Evolutionary conservation across 2,797 vertebrate genomes (phyloP), one percentile per base, ranked within the genome.

Genomic region (Ataeniobius toweri): DNA sequence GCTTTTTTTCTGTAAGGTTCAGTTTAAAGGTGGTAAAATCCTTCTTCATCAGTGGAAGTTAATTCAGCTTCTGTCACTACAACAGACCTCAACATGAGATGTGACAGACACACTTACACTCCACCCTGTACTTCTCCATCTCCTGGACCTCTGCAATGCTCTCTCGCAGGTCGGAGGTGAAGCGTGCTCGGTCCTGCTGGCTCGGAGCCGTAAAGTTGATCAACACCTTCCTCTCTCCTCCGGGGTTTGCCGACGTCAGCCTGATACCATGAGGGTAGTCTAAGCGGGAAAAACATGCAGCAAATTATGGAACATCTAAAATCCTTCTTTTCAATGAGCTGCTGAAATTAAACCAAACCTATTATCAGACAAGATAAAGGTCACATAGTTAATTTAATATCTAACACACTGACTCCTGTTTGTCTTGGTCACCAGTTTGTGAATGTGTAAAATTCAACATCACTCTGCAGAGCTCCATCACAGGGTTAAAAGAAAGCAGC

Each of bases 41-140:
- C 20, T 48, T 53, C 51, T 53, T 5, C 51, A 53, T 7, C 51
- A 53, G 5, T 53, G 5, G 3, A 22, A 20, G 51, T 53, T 53
- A 53, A 53, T 9, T 48, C 48, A 48, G 10, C 1, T 48, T 44
- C 44, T 10, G 9, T 44, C 44, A 18, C 51, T 22, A 3, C 51
- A 53, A 6, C 51, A 53, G 51, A 20, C 18, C 51, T 51, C 14
- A 1, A 31, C 24, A 16, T 10, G 22, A 7, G 36, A 28, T 24
- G 22, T 4, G 13, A 48, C 8, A 24, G 67, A 18, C 2, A 39
- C 44, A 96, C 97, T 97, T 86, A 98, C 97, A 96, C 91, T 98
- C 97, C 86, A 98, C 96, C 0, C 97, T 87, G 93, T 98, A 97
- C 86, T 98, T 98, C 94, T 98, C 97, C 97, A 98, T 98, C 90